Conservation (phyloP, 2,113 vertebrate genomes). For the Rynchops niger region DNA sequence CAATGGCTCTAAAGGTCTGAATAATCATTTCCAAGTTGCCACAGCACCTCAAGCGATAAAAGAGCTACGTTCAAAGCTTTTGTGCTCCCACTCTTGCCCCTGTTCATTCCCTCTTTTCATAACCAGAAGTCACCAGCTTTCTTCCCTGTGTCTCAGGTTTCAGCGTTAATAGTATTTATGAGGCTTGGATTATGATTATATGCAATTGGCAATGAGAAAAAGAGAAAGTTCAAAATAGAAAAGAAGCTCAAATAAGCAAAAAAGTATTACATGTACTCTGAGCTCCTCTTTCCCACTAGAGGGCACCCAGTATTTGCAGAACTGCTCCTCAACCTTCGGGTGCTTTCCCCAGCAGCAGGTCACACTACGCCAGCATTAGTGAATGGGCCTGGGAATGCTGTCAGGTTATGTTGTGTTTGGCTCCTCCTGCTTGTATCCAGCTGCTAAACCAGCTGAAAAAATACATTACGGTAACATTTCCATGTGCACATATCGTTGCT, state of each 20-base stretch:
- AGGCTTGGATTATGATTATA: neutral
- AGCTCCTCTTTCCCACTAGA: neutral
- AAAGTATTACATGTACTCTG: accelerated
- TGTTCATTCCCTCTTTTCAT: neutral
- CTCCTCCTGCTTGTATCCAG: neutral
- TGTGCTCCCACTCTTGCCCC: neutral
- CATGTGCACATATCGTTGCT: accelerated
- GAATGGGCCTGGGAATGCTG: neutral
- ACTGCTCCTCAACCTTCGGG: neutral
- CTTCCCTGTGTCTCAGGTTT: neutral
- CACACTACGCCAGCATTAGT: accelerated
- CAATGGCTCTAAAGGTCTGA: neutral
- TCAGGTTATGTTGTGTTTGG: neutral
- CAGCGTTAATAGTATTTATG: neutral
- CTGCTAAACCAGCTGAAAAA: neutral
- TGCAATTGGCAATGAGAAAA: neutral
- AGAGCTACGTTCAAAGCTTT: neutral
- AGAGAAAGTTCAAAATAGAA: neutral
- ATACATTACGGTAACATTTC: neutral
- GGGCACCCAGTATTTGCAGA: neutral
- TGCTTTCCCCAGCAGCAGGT: neutral
- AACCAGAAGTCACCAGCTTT: neutral
- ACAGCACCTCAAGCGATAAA: neutral
- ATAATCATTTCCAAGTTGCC: neutral
- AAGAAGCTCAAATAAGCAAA: neutral